A percentile compares a stretch with the other conserved stretches of the same genome.
Conservation (phyloP, 2,113 vertebrate species). For the Nothocercus julius region DNA sequence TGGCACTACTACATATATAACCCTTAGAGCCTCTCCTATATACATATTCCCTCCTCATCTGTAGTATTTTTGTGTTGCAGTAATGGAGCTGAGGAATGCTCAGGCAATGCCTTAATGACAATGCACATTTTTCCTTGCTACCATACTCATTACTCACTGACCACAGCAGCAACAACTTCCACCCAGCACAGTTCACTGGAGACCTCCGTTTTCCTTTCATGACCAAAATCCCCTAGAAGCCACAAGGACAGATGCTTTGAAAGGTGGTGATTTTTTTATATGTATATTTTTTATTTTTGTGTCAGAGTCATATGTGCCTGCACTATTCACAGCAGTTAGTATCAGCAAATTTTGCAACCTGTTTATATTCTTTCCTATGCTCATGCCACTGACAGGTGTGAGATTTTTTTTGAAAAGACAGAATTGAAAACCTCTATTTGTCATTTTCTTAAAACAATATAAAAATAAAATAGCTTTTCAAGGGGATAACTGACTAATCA, state of each 20-base stretch:
- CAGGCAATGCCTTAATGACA: not conserved
- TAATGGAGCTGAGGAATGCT: not conserved
- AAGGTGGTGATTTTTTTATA: not conserved
- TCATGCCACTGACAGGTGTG: not conserved
- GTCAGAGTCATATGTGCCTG: not conserved
- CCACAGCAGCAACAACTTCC: not conserved
- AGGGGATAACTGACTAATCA: not conserved
- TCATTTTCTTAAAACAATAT: not conserved
- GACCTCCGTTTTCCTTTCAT: not conserved
- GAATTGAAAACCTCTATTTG: not conserved
- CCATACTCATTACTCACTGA: not conserved
- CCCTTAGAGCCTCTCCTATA: not conserved
- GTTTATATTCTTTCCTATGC: not conserved
- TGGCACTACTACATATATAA: not conserved
- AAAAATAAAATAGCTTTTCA: not conserved
- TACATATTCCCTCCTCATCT: not conserved
- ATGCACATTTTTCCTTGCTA: not conserved
- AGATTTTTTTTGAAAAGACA: not conserved
- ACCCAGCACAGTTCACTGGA: not conserved
- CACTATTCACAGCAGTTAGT: not conserved
- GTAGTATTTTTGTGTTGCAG: not conserved
- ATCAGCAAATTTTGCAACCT: not conserved
- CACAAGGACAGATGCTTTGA: constrained; percentile 5
- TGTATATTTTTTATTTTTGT: not conserved
- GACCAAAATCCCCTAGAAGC: not conserved